These are phyloP conservation scores for Rhinichthys osculus DNA, from an alignment of 2,797 vertebrate genomes.

Conservation along the genomic window DNA sequence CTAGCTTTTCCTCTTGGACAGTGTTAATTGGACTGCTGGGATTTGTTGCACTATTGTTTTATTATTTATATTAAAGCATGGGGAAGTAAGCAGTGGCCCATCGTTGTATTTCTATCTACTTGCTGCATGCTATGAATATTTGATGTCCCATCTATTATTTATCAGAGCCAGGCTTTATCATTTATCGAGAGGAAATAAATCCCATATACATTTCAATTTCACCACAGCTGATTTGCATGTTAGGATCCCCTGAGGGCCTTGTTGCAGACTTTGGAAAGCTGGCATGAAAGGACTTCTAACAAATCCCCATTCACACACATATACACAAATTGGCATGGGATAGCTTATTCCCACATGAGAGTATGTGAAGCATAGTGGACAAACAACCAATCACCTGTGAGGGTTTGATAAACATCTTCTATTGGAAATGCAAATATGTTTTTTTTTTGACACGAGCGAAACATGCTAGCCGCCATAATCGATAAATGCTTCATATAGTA, in stretches of 20 bases:
- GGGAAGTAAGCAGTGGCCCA: constrained; percentile 55
- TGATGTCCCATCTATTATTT: constrained; percentile 76
- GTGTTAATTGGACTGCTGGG: constrained; percentile 68
- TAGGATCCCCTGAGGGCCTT: constrained; percentile 65
- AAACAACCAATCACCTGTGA: constrained; percentile 75
- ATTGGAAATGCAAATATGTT: constrained; percentile 71
- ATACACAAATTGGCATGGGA: constrained; percentile 48
- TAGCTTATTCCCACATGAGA: constrained; percentile 71
- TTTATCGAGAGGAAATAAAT: constrained; percentile 76
- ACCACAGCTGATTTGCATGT: constrained; percentile 73
- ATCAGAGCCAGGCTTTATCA: constrained; percentile 71
- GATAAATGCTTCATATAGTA: constrained; percentile 20
- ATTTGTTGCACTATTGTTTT: constrained; percentile 60
- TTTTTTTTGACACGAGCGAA: constrained; percentile 19
- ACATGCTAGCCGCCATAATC: constrained; percentile 23
- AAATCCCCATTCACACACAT: constrained; percentile 59
- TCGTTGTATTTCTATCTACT: constrained; percentile 51
- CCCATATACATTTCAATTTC: constrained; percentile 74
- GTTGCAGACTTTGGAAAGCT: constrained; percentile 66
- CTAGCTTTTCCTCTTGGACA: constrained; percentile 50
- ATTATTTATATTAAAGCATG: constrained; percentile 65
- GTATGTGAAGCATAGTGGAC: constrained; percentile 69
- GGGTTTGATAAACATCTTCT: constrained; percentile 73
- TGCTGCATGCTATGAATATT: constrained; percentile 75
- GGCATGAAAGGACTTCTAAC: constrained; percentile 57